phyloP scores from a whole-genome alignment of 1,140 invertebrate species.

The Neelides sp. region DNA sequence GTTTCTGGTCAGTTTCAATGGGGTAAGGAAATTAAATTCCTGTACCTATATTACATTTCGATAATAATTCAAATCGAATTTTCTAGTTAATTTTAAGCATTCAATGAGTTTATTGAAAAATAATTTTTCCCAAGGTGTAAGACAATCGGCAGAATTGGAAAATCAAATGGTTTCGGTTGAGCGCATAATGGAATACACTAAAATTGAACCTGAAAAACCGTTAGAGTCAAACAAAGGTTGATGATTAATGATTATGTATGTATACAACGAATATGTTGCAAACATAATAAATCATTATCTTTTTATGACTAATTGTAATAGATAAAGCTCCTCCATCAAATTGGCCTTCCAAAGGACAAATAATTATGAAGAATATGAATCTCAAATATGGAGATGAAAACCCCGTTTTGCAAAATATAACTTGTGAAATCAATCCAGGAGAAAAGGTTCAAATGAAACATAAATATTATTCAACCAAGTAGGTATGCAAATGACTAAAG shows the following conservation, averaged over 20 bases:
- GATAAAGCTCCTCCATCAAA: conserved; percentile 34
- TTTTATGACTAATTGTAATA: conserved; percentile 10
- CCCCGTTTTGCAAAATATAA: conserved; percentile 42
- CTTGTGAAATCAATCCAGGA: conserved; percentile 42
- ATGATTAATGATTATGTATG: conserved; percentile 31
- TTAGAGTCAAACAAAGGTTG: conserved; percentile 32
- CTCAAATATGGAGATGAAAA: conserved; percentile 42
- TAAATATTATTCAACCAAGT: conserved; percentile 9
- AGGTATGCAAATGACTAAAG: neutral
- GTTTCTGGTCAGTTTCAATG: conserved; percentile 46
- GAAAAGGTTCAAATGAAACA: conserved; percentile 41
- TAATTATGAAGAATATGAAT: conserved; percentile 43
- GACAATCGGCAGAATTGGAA: conserved; percentile 70
- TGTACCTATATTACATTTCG: neutral
- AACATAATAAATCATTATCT: neutral
- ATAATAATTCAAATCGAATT: neutral
- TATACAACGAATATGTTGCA: conserved; percentile 10
- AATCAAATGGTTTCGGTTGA: conserved; percentile 85
- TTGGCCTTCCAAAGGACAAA: conserved; percentile 45
- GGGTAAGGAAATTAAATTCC: neutral
- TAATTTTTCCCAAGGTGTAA: too few relatives aligned
- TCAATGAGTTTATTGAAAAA: too few relatives aligned
- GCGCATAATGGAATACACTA: conserved; percentile 63
- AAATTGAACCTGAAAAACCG: conserved; percentile 35
- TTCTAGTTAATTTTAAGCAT: conserved; percentile 45